Evolutionary conservation across 1,140 invertebrate genomes (phyloP), one percentile per base, ranked within the genome.

Genomic region (Sinella curviseta): DNA sequence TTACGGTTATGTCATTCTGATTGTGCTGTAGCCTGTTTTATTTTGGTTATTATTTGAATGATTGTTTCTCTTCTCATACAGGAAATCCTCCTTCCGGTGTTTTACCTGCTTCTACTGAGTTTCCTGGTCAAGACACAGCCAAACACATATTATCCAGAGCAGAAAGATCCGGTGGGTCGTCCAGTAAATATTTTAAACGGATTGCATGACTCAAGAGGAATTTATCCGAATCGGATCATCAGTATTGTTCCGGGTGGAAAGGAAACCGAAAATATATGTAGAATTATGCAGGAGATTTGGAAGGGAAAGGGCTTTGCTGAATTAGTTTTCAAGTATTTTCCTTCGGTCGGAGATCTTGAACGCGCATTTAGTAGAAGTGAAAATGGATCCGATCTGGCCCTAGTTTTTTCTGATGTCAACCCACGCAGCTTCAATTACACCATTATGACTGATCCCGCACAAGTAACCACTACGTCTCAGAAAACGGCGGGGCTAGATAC

Each of bases 31-130:
- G 39, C 39, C 20, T 48, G 8, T 48, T 48, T 48, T 48, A 20
- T 48, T 48, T 48, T 8, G 39, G 39, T 48, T 26, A 14, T 31
- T 81, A 65, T 74, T 55, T 36, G 54, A 54, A 57, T n/a, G 77
- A 30, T 76, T 76, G 14, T 57, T 78, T 70, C 31, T 60, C 36
- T 84, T 83, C 3, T 74, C 65, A 14, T 88, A 4, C 87, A 94
- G 92, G 93, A 94, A 87, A 89, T 93, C 31, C 87, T 93, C 81
- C 86, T 93, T 74, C 92, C 93, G 14, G 88, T 93, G 0, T 93
- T 93, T 84, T 93, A 91, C 16, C 86, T 94, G 75, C 90, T 90
- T 20, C 90, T 93, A 77, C 87, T 93, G 77, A 93, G 93, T 82
- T 88, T 93, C 77, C 88, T 93, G 34, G 93, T 93, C 85, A 88